Evolutionary conservation across 2,888 invertebrate species (phyloP).

Genomic region (Galerucella calmariensis): DNA sequence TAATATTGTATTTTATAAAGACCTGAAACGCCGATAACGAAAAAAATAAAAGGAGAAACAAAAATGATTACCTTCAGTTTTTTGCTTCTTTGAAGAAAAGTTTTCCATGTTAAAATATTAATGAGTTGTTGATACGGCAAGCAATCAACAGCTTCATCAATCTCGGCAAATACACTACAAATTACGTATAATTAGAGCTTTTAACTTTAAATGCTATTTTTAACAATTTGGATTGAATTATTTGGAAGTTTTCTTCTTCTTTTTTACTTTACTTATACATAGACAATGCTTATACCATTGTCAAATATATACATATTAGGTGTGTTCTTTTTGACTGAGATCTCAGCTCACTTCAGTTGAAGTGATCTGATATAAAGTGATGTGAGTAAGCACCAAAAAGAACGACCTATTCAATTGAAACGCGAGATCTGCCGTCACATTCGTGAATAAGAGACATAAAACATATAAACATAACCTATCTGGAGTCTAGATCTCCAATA

Average conservation of each 20-base stretch:
- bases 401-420: too few species aligned
- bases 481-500: too few species aligned
- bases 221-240: neutral
- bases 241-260: conserved; percentile 1
- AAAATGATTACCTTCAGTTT: conserved; percentile 58
- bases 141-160: neutral
- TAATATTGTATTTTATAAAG: neutral
- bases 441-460: too few species aligned
- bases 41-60: neutral
- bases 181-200: too few species aligned
- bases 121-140: neutral
- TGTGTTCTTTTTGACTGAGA: too few species aligned
- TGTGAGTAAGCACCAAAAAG: too few species aligned
- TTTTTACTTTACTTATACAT: neutral
- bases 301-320: too few species aligned
- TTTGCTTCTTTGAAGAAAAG: conserved; percentile 58
- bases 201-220: neutral
- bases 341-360: too few species aligned
- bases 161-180: neutral
- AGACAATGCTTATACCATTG: too few species aligned
- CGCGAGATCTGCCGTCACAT: too few species aligned
- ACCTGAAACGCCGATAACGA: neutral
- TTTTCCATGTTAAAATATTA: conserved; percentile 51
- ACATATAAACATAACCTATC: too few species aligned
- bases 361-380: too few species aligned